Evolutionary conservation across 2,888 invertebrate species (phyloP).

Genomic region (Eristalinus aeneus): DNA sequence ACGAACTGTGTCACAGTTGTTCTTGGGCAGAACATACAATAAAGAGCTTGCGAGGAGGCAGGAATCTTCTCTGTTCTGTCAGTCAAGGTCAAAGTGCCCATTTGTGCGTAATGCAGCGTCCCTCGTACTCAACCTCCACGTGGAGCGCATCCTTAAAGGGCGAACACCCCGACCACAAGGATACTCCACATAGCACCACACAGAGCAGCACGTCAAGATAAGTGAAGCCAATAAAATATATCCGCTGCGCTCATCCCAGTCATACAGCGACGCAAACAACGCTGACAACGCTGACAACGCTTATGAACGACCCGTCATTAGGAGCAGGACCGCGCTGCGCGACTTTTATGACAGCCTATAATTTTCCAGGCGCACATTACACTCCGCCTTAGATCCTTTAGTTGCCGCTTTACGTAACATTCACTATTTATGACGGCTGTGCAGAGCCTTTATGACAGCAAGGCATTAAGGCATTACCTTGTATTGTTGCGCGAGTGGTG

Average conservation of each 20-base stretch:
- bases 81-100: neutral
- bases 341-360: conserved; percentile 7
- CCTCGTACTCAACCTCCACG: neutral
- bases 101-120: neutral
- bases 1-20: neutral
- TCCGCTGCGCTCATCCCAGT: neutral
- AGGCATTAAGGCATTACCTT: conserved; percentile 7
- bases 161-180: neutral
- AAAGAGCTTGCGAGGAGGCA: neutral
- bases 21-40: neutral
- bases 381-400: conserved; percentile 7
- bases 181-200: neutral
- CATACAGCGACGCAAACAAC: neutral
- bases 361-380: conserved; percentile 1
- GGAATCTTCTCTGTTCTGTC: neutral
- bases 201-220: neutral
- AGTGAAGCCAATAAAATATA: neutral
- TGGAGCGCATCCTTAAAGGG: neutral
- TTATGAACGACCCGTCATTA: neutral
- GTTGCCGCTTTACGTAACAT: conserved; percentile 4
- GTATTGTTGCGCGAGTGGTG: neutral
- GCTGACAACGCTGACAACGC: neutral
- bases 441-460: neutral
- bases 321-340: neutral
- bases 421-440: conserved; percentile 1